Percentiles rank a stretch among this genome's conserved stretches.
Conservation (phyloP, 2,113 vertebrate species). For the Spea bombifrons region DNA sequence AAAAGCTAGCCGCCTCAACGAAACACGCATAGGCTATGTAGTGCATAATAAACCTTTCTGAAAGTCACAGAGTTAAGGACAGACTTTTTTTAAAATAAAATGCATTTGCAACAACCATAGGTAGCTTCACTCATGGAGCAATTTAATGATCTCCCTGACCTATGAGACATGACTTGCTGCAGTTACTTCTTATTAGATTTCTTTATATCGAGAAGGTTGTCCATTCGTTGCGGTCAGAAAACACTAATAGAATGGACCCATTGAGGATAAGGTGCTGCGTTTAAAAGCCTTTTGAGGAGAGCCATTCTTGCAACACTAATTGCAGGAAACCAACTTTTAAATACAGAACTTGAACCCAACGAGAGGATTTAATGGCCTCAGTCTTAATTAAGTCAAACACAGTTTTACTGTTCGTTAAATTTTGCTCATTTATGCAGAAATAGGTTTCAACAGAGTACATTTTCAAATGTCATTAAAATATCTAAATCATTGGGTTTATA, state of each 20-base stretch:
- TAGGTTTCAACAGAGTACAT: conserved; percentile 11
- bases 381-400: conserved; percentile 10
- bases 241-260: background rate
- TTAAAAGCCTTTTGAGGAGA: conserved; percentile 4
- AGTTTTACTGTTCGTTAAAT: conserved; percentile 21
- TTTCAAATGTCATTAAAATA: background rate
- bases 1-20: too few relatives aligned
- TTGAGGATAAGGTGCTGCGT: background rate
- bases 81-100: too few relatives aligned
- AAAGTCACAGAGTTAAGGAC: too few relatives aligned
- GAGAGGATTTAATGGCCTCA: conserved; percentile 17
- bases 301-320: conserved; percentile 9
- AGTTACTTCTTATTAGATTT: background rate
- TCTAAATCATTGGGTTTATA: too few relatives aligned
- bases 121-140: too few relatives aligned
- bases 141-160: too few relatives aligned
- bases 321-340: conserved; percentile 24
- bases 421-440: conserved; percentile 7
- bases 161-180: background rate
- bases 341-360: conserved; percentile 30
- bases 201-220: background rate
- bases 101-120: too few relatives aligned
- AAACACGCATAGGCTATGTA: too few relatives aligned
- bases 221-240: background rate
- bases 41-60: too few relatives aligned